Conservation (phyloP, 2,888 invertebrate genomes). For the Itoplectis maculator region DNA sequence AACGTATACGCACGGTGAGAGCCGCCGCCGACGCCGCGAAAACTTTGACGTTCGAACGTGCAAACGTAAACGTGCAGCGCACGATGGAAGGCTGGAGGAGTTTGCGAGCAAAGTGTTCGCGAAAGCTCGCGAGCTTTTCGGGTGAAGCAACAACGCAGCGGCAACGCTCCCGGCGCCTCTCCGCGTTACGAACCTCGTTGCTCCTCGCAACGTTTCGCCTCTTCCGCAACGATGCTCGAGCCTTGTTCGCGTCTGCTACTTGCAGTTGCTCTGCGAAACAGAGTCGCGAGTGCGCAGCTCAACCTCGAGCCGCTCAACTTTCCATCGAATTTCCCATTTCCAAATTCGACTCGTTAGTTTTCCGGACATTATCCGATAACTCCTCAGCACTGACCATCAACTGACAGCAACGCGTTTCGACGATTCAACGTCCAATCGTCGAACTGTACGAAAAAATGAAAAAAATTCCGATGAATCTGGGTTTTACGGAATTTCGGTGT, state of each 20-base stretch:
- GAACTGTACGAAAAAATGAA: background rate
- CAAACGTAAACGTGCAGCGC: background rate
- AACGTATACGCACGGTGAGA: too few relatives aligned
- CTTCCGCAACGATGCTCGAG: background rate
- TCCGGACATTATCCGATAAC: background rate
- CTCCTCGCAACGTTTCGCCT: background rate
- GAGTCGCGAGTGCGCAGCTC: too few relatives aligned
- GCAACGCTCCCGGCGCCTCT: background rate
- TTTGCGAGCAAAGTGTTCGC: background rate
- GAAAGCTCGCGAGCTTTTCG: conserved; percentile 10
- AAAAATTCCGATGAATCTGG: background rate
- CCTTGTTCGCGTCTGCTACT: too few relatives aligned
- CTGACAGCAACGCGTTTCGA: background rate
- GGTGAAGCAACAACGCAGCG: background rate
- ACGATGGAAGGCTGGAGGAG: background rate
- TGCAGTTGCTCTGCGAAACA: too few relatives aligned
- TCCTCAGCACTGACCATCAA: background rate
- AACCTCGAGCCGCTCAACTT: background rate
- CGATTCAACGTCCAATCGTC: background rate
- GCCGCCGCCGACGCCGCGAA: background rate
- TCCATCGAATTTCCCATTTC: background rate
- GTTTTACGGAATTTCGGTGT: too few relatives aligned
- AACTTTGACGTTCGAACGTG: conserved; percentile 14
- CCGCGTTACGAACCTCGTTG: background rate
- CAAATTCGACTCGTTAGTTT: background rate